phyloP scores from a whole-genome alignment of 2,888 invertebrate species.

The Drosophila algonquin region DNA sequence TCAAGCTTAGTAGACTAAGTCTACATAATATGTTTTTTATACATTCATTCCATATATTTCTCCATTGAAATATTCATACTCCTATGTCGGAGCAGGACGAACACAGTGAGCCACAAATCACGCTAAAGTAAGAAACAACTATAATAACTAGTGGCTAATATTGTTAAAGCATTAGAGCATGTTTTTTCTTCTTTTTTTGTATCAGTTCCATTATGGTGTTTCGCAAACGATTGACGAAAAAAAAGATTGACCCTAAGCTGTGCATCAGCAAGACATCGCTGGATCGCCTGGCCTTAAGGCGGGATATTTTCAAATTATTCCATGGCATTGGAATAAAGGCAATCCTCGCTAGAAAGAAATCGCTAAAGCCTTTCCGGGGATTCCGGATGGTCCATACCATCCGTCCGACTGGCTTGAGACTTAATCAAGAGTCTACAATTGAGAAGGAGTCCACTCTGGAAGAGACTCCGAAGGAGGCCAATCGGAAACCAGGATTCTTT shows the following conservation, averaged over 20 bases:
- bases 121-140: not conserved
- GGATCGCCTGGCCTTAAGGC: not conserved
- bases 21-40: no score
- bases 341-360: not conserved
- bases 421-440: no score
- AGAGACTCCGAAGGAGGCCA: no score
- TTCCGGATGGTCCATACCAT: not conserved
- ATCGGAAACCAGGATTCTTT: not conserved
- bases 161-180: no score
- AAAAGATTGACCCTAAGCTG: not conserved
- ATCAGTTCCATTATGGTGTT: not conserved
- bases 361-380: not conserved
- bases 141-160: not conserved
- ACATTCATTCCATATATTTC: no score
- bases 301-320: not conserved
- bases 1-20: no score
- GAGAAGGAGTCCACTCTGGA: no score
- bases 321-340: not conserved
- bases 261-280: not conserved
- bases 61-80: no score
- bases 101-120: not conserved
- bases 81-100: not conserved
- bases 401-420: no score
- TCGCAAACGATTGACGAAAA: not conserved
- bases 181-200: not conserved